Percentiles rank a stretch among this genome's conserved stretches.
phyloP scores from a whole-genome alignment of 2,797 vertebrate genomes.

The Schizopygopsis pylzovi region DNA sequence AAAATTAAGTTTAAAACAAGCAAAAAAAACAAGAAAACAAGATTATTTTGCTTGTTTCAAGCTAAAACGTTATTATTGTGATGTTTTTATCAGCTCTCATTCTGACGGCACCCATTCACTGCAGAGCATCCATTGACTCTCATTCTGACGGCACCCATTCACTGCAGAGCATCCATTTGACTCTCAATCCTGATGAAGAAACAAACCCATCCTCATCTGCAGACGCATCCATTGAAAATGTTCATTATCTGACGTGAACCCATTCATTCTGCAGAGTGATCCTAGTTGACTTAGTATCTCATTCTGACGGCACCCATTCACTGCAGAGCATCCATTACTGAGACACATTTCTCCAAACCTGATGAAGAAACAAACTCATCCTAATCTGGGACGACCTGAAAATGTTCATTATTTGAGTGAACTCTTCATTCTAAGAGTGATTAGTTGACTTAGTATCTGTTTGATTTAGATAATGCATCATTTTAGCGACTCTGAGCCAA shows the following conservation, averaged over 20 bases:
- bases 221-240: too few relatives aligned
- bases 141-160: too few relatives aligned
- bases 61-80: too few relatives aligned
- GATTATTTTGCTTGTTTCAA: too few relatives aligned
- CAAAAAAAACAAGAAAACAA: too few relatives aligned
- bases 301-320: neutral
- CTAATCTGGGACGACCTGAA: accelerated
- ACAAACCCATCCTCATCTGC: too few relatives aligned
- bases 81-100: neutral
- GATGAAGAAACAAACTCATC: neutral
- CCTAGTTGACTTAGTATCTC: too few relatives aligned
- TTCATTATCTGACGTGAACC: too few relatives aligned
- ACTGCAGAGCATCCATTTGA: too few relatives aligned
- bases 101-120: neutral
- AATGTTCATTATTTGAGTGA: neutral
- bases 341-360: neutral
- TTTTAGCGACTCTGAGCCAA: neutral
- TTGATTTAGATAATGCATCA: neutral
- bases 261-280: too few relatives aligned
- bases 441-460: neutral
- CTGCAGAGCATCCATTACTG: neutral
- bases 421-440: neutral
- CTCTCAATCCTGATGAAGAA: too few relatives aligned
- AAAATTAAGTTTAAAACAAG: too few relatives aligned
- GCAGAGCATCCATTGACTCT: neutral